Base-by-base conservation (phyloP, 2,113 vertebrate species). In the Tachycineta bicolor region DNA sequence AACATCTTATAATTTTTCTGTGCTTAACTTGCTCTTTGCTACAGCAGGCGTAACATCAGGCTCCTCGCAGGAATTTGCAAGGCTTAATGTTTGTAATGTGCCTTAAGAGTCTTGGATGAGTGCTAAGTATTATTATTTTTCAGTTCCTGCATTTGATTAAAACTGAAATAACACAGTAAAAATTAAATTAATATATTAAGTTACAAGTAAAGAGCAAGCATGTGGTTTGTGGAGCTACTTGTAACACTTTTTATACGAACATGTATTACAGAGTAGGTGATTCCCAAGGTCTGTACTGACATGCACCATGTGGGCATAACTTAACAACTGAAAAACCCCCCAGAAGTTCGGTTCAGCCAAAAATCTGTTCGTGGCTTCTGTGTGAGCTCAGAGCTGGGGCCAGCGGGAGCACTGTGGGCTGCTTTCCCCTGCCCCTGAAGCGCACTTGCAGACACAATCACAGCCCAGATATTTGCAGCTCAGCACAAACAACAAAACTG, bases 51-150 rank as follows among this genome's bases (percentile, higher is more conserved):
- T 74, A 93, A 87, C 47, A 86, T 70, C 53, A 89, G 64, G 73
- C 37, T 93, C 52, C 93, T 95, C 56, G 24, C 46, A 95, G 77
- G 89, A 95, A 87, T 82, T 87, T 79, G 64, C 69, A 67, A 83
- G 79, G 55, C 64, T 95, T 90, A 67, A 60, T 77, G 52, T 92
- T 86, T 90, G 56, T 81, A 95, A 90, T 93, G 69, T 84, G 73
- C 88, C 86, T 84, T 89, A 87, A 92, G 60, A 84, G 83, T 47
- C 76, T 87, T 90, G 83, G 94, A 92, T 87, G 92, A 90, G 95
- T 95, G 93, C 58, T 94, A 95, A 94, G 80, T 87, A 92, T 95
- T 95, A 96, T 84, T 96, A 95, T 95, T 96, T 95, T 96, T 89
- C 77, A 94, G 88, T 94, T 76, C 55, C 90, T 94, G 89, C 81